Evolutionary conservation across 2,797 vertebrate genomes (phyloP).

Genomic region (Vultur gryphus): DNA sequence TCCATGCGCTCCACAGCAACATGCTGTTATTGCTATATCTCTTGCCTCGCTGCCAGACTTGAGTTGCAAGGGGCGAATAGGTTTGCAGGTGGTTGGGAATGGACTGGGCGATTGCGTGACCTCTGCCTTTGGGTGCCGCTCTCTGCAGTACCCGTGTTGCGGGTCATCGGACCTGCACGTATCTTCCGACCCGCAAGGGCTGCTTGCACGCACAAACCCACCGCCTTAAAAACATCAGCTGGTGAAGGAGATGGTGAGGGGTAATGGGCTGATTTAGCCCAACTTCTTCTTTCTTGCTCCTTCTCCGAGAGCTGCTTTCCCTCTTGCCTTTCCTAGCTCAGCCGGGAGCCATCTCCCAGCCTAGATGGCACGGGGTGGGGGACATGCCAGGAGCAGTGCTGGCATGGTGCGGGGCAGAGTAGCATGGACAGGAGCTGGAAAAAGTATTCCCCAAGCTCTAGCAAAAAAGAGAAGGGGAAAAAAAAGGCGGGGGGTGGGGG

Average conservation of each 20-base stretch:
- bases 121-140: neutral
- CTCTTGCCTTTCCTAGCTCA: neutral
- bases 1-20: fast-evolving
- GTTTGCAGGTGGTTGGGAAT: neutral
- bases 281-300: neutral
- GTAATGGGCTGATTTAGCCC: neutral
- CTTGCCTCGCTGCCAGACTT: fast-evolving
- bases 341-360: neutral
- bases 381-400: fast-evolving
- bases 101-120: fast-evolving
- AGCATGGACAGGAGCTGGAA: neutral
- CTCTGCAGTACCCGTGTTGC: fast-evolving
- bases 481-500: fast-evolving
- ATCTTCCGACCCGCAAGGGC: fast-evolving
- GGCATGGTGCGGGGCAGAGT: neutral
- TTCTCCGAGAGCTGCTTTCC: neutral
- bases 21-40: fast-evolving
- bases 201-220: neutral
- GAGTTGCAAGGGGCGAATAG: neutral
- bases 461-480: neutral
- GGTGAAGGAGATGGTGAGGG: neutral
- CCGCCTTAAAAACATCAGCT: neutral
- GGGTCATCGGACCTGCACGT: fast-evolving
- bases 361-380: neutral
- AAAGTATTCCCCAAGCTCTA: neutral